A percentile compares a stretch with the other conserved stretches of the same genome.
These are phyloP conservation scores for Ptyas mucosa DNA, from an alignment of 2,113 vertebrate species.

Conservation along the genomic window DNA sequence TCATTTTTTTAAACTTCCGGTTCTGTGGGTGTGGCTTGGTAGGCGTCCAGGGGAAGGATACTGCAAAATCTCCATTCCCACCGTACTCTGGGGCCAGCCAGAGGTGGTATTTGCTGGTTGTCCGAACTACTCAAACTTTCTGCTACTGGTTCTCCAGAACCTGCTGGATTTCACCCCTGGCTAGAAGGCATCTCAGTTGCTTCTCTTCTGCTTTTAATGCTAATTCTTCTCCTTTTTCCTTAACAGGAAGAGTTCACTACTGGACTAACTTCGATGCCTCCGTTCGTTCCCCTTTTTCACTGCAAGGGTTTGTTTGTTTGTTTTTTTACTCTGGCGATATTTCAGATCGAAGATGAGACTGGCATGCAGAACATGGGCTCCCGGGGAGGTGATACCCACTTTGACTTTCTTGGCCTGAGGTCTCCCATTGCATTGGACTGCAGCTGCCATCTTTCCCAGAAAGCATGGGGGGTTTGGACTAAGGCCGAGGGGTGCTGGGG, in stretches of 20 bases:
- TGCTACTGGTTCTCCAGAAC: too few species aligned
- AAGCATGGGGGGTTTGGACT: too few species aligned
- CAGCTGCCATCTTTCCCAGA: neutral
- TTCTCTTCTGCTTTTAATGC: neutral
- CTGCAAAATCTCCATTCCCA: too few species aligned
- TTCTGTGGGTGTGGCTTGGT: too few species aligned
- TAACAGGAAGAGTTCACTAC: neutral
- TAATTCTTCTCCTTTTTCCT: neutral
- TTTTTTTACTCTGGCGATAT: neutral
- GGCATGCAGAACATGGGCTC: neutral
- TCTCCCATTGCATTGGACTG: neutral
- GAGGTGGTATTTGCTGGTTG: too few species aligned
- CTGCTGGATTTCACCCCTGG: too few species aligned
- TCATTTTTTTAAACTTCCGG: too few species aligned
- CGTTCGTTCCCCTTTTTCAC: neutral
- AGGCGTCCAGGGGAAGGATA: too few species aligned
- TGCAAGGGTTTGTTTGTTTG: too few species aligned
- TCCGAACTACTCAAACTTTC: too few species aligned
- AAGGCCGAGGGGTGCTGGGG: neutral
- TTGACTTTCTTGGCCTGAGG: neutral
- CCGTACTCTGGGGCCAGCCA: too few species aligned
- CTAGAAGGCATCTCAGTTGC: neutral
- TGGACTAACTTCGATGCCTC: neutral
- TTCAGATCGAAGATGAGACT: neutral
- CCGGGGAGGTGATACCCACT: neutral